A percentile compares a stretch with the other conserved stretches of the same genome.
These are phyloP conservation scores for Hormiphora californensis DNA, from an alignment of 37 sponge, comb jelly and placozoan genomes.

Conservation along the genomic window DNA sequence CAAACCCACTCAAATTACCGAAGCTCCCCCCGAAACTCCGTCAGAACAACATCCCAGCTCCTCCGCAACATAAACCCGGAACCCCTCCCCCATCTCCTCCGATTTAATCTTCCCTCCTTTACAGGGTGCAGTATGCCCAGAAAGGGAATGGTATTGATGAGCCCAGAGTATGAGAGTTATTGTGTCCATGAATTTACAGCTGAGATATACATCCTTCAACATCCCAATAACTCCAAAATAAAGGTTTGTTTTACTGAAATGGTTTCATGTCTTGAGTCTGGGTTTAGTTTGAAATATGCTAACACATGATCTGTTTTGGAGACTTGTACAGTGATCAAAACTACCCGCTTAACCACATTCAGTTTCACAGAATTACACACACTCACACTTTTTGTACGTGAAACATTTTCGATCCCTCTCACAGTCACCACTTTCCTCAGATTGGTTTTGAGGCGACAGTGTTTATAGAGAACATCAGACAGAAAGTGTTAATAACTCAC, in stretches of 20 bases:
- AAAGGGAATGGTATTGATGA: constrained; percentile 36
- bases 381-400: too few relatives aligned
- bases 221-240: constrained; percentile 53
- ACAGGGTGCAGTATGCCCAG: not conserved
- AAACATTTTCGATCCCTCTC: not conserved
- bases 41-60: too few relatives aligned
- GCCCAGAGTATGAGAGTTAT: constrained; percentile 30
- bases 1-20: too few relatives aligned
- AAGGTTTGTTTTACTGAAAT: constrained; percentile 30
- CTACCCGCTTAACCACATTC: too few relatives aligned
- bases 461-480: constrained; percentile 30
- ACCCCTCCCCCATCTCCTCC: too few relatives aligned
- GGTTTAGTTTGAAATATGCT: too few relatives aligned
- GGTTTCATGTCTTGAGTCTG: not conserved
- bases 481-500: constrained; percentile 21
- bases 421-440: not conserved
- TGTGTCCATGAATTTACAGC: constrained; percentile 70
- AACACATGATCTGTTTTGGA: too few relatives aligned
- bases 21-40: too few relatives aligned
- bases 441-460: constrained; percentile 39
- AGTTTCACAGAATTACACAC: too few relatives aligned
- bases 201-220: constrained; percentile 64
- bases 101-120: not conserved
- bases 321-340: too few relatives aligned
- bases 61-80: too few relatives aligned